Conservation (phyloP, 2,888 invertebrate species). For the Antitype chi region DNA sequence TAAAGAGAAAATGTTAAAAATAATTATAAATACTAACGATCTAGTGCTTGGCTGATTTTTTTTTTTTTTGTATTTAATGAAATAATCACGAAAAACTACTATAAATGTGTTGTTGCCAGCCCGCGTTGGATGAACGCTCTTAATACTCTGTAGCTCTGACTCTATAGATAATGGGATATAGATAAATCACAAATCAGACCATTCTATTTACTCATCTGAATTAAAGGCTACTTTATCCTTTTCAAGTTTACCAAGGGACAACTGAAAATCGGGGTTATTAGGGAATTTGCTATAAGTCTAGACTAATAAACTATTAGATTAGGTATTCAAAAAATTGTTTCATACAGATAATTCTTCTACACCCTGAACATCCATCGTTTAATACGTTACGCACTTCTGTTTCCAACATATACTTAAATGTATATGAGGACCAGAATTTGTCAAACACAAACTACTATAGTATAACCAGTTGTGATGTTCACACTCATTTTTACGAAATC, state of each 20-base stretch:
- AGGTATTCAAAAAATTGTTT: background rate
- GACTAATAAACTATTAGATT: background rate
- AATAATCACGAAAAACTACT: too few species aligned
- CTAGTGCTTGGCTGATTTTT: too few species aligned
- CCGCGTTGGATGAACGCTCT: too few species aligned
- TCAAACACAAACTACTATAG: constrained; percentile 21
- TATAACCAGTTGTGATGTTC: constrained; percentile 21
- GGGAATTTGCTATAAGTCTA: background rate
- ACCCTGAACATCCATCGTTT: background rate
- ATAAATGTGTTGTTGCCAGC: too few species aligned
- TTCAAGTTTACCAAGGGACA: background rate
- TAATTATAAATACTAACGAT: too few species aligned
- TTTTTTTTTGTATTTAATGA: too few species aligned
- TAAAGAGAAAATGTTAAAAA: too few species aligned
- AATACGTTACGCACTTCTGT: background rate
- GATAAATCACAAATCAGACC: background rate
- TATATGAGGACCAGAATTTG: background rate
- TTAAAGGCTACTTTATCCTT: background rate
- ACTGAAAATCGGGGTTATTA: background rate
- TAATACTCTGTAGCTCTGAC: background rate
- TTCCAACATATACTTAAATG: background rate
- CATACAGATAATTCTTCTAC: background rate
- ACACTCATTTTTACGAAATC: constrained; percentile 39
- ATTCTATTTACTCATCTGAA: background rate
- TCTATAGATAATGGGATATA: background rate